Conservation (phyloP, 2,888 invertebrate genomes). For the Automeris io region DNA sequence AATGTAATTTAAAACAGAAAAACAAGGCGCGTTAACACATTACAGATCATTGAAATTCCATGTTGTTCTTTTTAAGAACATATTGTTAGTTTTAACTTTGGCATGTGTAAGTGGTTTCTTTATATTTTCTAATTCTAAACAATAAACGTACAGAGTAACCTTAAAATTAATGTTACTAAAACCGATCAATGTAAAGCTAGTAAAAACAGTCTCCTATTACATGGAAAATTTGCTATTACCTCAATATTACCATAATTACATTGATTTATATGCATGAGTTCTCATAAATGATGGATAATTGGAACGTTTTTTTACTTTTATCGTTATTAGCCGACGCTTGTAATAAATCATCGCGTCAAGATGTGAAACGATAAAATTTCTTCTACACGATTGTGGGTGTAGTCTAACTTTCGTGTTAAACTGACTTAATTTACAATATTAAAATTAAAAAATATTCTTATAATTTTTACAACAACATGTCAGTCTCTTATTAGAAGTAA, state of each 20-base stretch:
- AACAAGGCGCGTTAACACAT: too few species aligned
- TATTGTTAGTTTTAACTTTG: too few species aligned
- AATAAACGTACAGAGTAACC: background rate
- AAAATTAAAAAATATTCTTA: too few species aligned
- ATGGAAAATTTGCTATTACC: constrained; percentile 42
- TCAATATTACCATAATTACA: constrained; percentile 41
- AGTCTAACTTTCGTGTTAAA: constrained; percentile 1
- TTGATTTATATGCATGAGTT: constrained; percentile 68
- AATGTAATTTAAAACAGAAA: too few species aligned
- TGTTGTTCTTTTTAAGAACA: too few species aligned
- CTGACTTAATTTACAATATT: constrained; percentile 3
- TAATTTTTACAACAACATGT: too few species aligned
- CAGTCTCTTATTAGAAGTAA: too few species aligned
- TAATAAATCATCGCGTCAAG: constrained; percentile 59
- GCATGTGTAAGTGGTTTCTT: too few species aligned
- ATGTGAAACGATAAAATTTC: constrained; percentile 27
- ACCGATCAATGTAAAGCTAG: background rate
- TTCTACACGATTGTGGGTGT: constrained; percentile 24
- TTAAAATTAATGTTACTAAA: background rate
- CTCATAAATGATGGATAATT: constrained; percentile 63
- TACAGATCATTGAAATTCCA: too few species aligned
- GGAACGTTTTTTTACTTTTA: constrained; percentile 47
- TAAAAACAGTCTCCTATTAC: constrained; percentile 2
- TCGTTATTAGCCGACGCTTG: constrained; percentile 35
- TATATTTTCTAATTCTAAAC: too few species aligned